Conservation (phyloP, 2,888 invertebrate species). For the Tethea ocularis region DNA sequence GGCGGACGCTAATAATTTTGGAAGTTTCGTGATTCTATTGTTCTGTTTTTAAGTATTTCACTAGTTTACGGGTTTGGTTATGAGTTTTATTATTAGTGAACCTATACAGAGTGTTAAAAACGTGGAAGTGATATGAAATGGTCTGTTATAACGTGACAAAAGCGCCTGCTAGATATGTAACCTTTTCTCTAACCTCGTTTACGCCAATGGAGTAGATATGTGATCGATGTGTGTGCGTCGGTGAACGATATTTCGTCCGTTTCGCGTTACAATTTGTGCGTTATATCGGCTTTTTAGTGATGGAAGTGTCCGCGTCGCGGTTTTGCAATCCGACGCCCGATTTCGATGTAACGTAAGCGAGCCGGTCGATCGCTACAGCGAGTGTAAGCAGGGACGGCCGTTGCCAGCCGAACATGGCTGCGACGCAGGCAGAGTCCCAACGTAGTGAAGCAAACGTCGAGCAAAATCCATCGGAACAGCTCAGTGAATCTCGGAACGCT, state of each 20-base stretch:
- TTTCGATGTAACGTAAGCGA: conserved; percentile 84
- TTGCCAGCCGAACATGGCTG: conserved; percentile 90
- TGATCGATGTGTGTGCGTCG: conserved; percentile 89
- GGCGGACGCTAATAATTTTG: conserved; percentile 84
- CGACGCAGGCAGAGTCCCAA: conserved; percentile 93
- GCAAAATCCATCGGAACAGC: conserved; percentile 86
- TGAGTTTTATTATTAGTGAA: conserved; percentile 71
- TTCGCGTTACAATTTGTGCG: conserved; percentile 76
- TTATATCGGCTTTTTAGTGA: conserved; percentile 76
- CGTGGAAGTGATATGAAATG: conserved; percentile 80
- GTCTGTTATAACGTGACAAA: conserved; percentile 80
- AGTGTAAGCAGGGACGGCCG: conserved; percentile 85
- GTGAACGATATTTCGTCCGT: conserved; percentile 85
- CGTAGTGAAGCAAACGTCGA: conserved; percentile 89
- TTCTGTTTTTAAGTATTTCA: conserved; percentile 74
- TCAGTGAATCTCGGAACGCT: conserved; percentile 87
- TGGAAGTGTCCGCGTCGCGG: conserved; percentile 83
- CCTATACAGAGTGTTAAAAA: conserved; percentile 63
- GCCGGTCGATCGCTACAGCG: conserved; percentile 84
- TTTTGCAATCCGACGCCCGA: conserved; percentile 82
- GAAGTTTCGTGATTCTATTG: conserved; percentile 83
- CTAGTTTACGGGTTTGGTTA: conserved; percentile 61
- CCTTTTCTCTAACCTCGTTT: conserved; percentile 91
- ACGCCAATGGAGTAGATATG: conserved; percentile 90
- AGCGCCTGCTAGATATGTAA: conserved; percentile 84